Conservation (phyloP, 2,113 vertebrate species). For the Entosphenus tridentatus region DNA sequence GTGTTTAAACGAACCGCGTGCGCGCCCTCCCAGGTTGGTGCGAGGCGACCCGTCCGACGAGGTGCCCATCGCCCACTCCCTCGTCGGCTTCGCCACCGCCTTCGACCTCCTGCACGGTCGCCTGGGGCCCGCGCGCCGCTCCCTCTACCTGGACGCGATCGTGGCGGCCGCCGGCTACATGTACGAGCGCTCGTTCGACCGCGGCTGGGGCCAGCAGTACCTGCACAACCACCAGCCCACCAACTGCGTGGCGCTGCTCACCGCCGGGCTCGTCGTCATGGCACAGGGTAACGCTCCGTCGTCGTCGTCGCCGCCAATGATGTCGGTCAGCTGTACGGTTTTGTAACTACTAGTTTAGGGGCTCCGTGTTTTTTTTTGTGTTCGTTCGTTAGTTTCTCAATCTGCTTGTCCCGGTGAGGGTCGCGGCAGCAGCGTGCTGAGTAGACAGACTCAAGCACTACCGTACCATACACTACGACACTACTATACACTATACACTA, state of each 20-base stretch:
- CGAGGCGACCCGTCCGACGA: conserved; percentile 97
- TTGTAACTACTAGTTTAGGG: too few species aligned
- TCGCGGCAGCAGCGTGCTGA: too few species aligned
- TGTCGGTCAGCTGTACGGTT: too few species aligned
- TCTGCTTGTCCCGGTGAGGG: too few species aligned
- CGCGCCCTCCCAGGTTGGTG: conserved; percentile 44
- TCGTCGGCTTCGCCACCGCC: conserved; percentile 84
- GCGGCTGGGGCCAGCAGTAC: conserved; percentile 95
- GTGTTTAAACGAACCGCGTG: not conserved
- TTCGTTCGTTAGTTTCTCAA: too few species aligned
- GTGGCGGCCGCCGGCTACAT: conserved; percentile 67
- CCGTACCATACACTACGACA: too few species aligned
- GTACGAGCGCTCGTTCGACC: conserved; percentile 73
- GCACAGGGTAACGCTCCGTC: conserved; percentile 45
- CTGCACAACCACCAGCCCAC: conserved; percentile 96
- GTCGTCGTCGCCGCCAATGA: too few species aligned
- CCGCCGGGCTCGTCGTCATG: conserved; percentile 77
- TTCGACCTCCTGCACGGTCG: conserved; percentile 83
- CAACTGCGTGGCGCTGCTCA: conserved; percentile 86
- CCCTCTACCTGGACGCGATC: conserved; percentile 76
- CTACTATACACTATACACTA: too few species aligned
- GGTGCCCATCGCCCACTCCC: conserved; percentile 73
- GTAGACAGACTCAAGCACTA: too few species aligned
- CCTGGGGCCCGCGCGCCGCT: conserved; percentile 60
- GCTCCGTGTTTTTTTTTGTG: too few species aligned